Conservation (phyloP, 2,797 vertebrate genomes). For the Arrhamphus sclerolepis region DNA sequence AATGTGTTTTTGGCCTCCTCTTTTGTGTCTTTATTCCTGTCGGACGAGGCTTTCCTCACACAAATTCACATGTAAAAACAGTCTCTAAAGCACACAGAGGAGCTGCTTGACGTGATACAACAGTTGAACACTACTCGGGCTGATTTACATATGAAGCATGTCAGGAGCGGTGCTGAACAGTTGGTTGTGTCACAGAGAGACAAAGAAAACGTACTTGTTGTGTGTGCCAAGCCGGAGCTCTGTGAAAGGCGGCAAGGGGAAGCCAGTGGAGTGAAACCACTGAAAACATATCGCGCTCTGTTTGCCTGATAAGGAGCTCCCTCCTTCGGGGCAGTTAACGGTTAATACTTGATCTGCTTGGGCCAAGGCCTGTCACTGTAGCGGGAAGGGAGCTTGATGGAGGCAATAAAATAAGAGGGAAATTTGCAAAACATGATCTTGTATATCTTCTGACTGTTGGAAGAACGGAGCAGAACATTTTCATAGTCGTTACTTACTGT, state of each 20-base stretch:
- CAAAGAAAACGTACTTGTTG: background rate
- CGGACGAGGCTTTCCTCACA: background rate
- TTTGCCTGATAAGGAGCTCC: conserved; percentile 53
- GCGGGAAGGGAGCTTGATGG: conserved; percentile 11
- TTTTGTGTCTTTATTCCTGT: background rate
- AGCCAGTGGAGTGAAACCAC: conserved; percentile 50
- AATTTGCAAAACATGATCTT: conserved; percentile 41
- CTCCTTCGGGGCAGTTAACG: conserved; percentile 49
- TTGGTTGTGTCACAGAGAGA: conserved; percentile 28
- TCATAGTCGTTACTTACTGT: background rate
- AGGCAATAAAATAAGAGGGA: conserved; percentile 4
- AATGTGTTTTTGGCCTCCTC: too few species aligned
- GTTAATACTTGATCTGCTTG: conserved; percentile 49
- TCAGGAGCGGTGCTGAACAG: conserved; percentile 1
- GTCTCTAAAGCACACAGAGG: background rate
- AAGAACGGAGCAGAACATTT: conserved; percentile 9
- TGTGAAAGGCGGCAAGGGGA: conserved; percentile 29
- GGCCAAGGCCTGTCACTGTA: background rate
- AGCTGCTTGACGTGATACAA: conserved; percentile 5
- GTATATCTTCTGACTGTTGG: conserved; percentile 27
- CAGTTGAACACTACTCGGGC: conserved; percentile 27
- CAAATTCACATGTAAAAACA: conserved; percentile 2
- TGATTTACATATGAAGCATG: conserved; percentile 46
- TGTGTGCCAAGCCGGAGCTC: too few species aligned
- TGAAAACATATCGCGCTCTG: conserved; percentile 24